These are phyloP conservation scores for Cybosia mesomella DNA, from an alignment of 2,888 invertebrate genomes.

Conservation along the genomic window DNA sequence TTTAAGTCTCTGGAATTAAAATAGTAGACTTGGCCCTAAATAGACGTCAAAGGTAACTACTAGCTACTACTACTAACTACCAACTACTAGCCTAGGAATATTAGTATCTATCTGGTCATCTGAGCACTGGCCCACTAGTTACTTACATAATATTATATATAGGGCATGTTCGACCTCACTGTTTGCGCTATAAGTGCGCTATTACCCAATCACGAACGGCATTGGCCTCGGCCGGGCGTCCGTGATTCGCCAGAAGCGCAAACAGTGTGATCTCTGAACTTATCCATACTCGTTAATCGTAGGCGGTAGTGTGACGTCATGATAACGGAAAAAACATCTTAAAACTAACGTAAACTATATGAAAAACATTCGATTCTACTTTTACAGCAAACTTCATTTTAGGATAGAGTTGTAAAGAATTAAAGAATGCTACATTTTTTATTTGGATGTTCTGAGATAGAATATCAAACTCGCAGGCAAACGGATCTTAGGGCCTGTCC, in stretches of 20 bases:
- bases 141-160: neutral
- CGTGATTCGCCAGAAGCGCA: neutral
- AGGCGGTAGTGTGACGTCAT: constrained; percentile 79
- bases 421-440: neutral
- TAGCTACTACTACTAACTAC: too few species aligned
- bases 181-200: neutral
- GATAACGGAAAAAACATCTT: constrained; percentile 63
- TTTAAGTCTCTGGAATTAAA: too few species aligned
- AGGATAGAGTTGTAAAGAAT: neutral
- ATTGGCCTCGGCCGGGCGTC: neutral
- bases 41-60: neutral
- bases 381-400: constrained; percentile 22
- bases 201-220: neutral
- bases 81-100: neutral
- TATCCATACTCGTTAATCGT: constrained; percentile 29
- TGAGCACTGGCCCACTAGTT: neutral
- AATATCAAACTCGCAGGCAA: too few species aligned
- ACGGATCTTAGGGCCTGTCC: too few species aligned
- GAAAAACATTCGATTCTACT: constrained; percentile 16
- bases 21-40: neutral
- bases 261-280: neutral
- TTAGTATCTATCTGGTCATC: neutral
- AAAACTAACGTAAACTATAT: constrained; percentile 26
- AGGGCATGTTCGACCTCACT: neutral
- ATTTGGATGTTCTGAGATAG: neutral